A percentile compares a stretch with the other conserved stretches of the same genome.
phyloP scores from a whole-genome alignment of 2,888 invertebrate genomes.

The Rhagium mordax region DNA sequence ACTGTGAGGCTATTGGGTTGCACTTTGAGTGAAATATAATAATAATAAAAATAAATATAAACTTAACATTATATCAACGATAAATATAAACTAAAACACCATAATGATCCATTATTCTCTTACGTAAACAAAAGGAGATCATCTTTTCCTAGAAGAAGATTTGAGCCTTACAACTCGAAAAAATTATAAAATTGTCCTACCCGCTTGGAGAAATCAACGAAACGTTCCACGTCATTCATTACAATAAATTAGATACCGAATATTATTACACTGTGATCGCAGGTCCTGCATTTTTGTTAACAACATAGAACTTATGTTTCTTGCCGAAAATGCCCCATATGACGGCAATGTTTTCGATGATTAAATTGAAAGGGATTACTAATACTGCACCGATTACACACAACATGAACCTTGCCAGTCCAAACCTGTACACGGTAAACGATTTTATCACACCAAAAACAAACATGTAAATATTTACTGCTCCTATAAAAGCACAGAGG shows the following conservation, averaged over 20 bases:
- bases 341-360: constrained; percentile 95
- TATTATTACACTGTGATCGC: constrained; percentile 75
- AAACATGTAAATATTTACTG: constrained; percentile 97
- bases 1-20: too few species aligned
- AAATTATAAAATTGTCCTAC: not conserved
- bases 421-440: constrained; percentile 91
- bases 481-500: constrained; percentile 91
- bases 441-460: constrained; percentile 98
- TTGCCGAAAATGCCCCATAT: constrained; percentile 95
- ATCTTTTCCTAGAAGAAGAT: not conserved
- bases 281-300: constrained; percentile 90
- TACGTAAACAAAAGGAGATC: not conserved
- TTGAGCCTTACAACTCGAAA: not conserved
- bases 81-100: not conserved
- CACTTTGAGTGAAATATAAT: too few species aligned
- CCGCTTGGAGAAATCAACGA: not conserved
- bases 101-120: not conserved
- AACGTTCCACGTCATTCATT: not conserved
- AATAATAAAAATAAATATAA: not conserved
- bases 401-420: constrained; percentile 82
- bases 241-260: not conserved
- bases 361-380: constrained; percentile 93
- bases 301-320: constrained; percentile 97
- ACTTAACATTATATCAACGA: not conserved
- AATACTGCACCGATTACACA: constrained; percentile 90